Percentiles rank a stretch among this genome's conserved stretches.
These are phyloP conservation scores for Cinara cedri DNA, from an alignment of 2,888 invertebrate genomes.

Conservation along the genomic window DNA sequence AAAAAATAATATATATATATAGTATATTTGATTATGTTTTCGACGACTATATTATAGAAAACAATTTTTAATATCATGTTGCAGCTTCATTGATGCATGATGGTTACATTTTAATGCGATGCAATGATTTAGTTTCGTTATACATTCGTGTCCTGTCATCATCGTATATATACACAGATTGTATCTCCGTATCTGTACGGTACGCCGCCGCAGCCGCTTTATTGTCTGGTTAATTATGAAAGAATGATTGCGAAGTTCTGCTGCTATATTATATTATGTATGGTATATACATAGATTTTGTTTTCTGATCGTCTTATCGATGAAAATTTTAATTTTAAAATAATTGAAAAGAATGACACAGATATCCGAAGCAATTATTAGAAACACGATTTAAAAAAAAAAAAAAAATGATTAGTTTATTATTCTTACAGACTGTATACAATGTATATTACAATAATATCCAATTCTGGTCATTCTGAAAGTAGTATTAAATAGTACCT, in stretches of 20 bases:
- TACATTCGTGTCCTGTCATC: background rate
- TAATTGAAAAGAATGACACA: background rate
- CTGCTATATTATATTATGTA: background rate
- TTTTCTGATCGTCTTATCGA: background rate
- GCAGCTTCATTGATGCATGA: background rate
- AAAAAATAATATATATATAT: no score
- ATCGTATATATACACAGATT: background rate
- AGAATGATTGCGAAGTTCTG: background rate
- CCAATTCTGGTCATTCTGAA: no score
- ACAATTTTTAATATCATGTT: no score
- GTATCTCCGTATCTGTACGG: no score
- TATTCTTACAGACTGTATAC: no score
- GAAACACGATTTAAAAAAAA: background rate
- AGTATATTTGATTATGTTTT: no score
- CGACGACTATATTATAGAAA: no score
- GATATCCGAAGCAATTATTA: background rate
- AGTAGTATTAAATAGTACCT: no score
- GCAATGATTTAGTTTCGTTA: background rate
- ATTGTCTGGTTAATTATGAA: conserved; percentile 8
- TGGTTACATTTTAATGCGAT: background rate
- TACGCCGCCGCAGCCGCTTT: no score
- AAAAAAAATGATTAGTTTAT: no score
- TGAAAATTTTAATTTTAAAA: background rate
- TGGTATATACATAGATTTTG: background rate
- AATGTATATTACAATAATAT: no score